These are phyloP conservation scores for Prunella fulvescens DNA, from an alignment of 2,113 vertebrate species.

Conservation along the genomic window DNA sequence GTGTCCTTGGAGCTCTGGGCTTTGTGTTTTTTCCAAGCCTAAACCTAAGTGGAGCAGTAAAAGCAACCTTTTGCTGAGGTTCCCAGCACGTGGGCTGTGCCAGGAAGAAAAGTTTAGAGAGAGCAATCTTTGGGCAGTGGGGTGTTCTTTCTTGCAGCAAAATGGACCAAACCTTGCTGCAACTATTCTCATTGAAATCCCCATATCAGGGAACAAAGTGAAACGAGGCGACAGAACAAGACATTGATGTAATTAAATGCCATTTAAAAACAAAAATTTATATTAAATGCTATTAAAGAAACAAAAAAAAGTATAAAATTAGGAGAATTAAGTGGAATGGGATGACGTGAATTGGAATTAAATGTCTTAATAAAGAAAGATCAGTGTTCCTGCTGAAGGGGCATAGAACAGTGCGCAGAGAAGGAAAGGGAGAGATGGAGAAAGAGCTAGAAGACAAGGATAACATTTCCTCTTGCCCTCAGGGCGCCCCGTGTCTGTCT, in stretches of 20 bases:
- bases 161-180: not conserved
- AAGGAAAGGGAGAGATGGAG: not conserved
- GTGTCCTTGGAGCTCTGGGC: not conserved
- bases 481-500: accelerated
- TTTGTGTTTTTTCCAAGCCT: not conserved
- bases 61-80: not conserved
- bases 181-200: not conserved
- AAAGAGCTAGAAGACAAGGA: not conserved
- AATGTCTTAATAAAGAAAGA: not conserved
- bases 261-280: not conserved
- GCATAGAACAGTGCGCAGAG: not conserved
- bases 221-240: not conserved
- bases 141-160: not conserved
- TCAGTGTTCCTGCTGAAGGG: not conserved
- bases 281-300: not conserved
- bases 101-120: not conserved
- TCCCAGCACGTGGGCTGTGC: not conserved
- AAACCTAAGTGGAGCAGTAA: not conserved
- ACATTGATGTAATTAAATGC: not conserved
- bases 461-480: too few relatives aligned
- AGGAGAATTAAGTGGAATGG: not conserved
- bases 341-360: not conserved
- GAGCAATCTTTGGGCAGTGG: not conserved
- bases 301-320: too few relatives aligned
- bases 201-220: not conserved